phyloP scores from a whole-genome alignment of 2,888 invertebrate species.

The Lithophane leautieri region DNA sequence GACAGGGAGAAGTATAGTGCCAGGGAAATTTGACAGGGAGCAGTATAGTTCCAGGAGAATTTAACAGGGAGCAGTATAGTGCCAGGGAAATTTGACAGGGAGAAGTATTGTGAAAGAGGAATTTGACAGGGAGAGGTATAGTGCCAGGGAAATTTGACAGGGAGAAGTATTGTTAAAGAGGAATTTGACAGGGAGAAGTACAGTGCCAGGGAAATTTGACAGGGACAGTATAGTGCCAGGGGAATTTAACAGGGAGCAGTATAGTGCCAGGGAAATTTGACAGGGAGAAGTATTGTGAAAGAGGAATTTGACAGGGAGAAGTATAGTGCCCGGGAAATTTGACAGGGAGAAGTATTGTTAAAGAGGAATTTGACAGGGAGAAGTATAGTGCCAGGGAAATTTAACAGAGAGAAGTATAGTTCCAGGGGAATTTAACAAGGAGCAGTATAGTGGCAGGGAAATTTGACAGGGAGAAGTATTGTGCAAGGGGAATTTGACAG shows the following conservation, averaged over 20 bases:
- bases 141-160: too few relatives aligned
- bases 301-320: neutral
- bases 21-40: too few relatives aligned
- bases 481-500: neutral
- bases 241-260: too few relatives aligned
- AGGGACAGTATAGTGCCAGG: neutral
- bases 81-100: too few relatives aligned
- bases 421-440: neutral
- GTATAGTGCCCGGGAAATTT: neutral
- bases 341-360: neutral
- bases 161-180: neutral
- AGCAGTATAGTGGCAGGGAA: neutral
- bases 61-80: neutral
- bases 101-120: neutral
- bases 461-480: neutral
- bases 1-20: neutral
- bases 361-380: neutral
- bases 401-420: neutral
- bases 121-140: neutral
- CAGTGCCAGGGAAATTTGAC: too few relatives aligned
- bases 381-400: neutral
- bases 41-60: neutral
- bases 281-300: neutral
- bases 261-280: neutral
- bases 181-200: neutral